Conservation (phyloP, 2,797 vertebrate species). For the Propithecus perrieri region DNA sequence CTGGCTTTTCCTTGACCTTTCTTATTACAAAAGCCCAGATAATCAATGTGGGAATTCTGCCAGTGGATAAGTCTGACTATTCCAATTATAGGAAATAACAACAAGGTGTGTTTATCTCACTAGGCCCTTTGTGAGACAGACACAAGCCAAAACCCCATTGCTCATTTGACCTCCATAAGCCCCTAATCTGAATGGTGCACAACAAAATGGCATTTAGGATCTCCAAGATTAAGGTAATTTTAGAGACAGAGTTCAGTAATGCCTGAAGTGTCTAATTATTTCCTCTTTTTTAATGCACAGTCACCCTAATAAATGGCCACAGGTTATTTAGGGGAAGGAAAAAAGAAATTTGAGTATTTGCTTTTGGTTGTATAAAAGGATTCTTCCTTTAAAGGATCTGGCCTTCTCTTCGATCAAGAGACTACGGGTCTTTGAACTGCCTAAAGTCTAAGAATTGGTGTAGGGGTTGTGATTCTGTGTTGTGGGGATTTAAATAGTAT, state of each 20-base stretch:
- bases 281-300: neutral
- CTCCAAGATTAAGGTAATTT: neutral
- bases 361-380: neutral
- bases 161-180: neutral
- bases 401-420: neutral
- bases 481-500: neutral
- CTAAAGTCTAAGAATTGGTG: neutral
- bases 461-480: neutral
- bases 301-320: neutral
- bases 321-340: neutral
- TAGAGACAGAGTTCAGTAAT: neutral
- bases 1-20: slow-evolving; percentile 3
- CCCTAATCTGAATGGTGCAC: neutral
- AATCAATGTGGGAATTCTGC: neutral
- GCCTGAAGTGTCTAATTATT: neutral
- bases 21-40: neutral
- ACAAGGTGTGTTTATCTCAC: neutral
- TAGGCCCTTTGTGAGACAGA: neutral
- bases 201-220: neutral
- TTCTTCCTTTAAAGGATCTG: neutral
- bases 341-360: neutral
- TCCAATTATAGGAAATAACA: neutral
- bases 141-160: neutral
- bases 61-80: neutral
- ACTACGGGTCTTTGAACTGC: neutral